These are phyloP conservation scores for Rhynchopsitta pachyrhyncha DNA, from an alignment of 2,113 vertebrate species.

Conservation along the genomic window DNA sequence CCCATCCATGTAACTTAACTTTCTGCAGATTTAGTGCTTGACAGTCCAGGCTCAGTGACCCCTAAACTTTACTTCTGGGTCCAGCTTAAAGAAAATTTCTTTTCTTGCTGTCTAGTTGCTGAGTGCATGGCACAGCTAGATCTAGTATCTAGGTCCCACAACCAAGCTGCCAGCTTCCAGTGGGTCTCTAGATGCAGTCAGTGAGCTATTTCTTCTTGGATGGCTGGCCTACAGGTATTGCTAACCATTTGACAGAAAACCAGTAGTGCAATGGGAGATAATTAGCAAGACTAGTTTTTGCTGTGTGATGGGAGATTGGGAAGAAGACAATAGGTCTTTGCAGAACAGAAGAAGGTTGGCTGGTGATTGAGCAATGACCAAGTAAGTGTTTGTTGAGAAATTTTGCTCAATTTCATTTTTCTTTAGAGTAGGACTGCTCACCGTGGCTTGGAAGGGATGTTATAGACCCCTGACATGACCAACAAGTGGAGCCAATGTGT, in stretches of 20 bases:
- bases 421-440: neutral
- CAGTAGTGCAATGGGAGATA: neutral
- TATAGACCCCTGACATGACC: neutral
- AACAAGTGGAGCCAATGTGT: neutral
- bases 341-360: neutral
- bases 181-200: too few relatives aligned
- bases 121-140: neutral
- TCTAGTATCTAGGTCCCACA: neutral
- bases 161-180: neutral
- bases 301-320: neutral
- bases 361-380: neutral
- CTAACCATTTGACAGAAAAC: neutral
- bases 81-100: neutral
- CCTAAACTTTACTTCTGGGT: neutral
- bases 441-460: neutral
- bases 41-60: neutral
- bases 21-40: neutral
- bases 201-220: neutral
- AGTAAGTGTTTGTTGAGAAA: neutral
- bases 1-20: neutral
- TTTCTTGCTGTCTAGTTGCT: neutral
- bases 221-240: neutral
- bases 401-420: neutral
- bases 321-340: neutral
- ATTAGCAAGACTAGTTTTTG: neutral